These are phyloP conservation scores for Chrysolina haemoptera DNA, from an alignment of 2,888 invertebrate species.

Conservation along the genomic window DNA sequence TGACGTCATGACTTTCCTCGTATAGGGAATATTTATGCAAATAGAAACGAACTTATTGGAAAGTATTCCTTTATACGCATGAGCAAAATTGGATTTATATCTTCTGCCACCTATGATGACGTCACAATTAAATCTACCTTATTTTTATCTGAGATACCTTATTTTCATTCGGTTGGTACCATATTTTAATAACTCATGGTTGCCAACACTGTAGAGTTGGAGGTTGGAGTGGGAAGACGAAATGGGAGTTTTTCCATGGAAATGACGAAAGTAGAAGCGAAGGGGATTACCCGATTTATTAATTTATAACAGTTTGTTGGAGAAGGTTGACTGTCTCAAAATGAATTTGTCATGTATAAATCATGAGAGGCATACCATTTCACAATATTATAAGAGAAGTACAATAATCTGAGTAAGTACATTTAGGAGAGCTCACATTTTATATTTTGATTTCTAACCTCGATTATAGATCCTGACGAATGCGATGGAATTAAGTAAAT, in stretches of 20 bases:
- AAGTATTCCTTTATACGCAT: no score
- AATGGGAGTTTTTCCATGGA: neutral
- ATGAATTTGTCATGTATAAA: neutral
- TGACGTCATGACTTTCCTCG: no score
- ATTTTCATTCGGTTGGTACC: no score
- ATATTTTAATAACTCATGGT: no score
- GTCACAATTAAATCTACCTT: no score
- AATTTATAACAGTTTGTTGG: neutral
- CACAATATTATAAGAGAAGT: neutral
- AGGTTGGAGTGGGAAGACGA: neutral
- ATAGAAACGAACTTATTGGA: no score
- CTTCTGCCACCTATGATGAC: no score
- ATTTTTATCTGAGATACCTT: no score
- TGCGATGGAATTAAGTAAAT: constrained; percentile 44
- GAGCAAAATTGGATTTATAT: no score
- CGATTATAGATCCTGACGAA: constrained; percentile 30
- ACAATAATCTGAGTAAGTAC: constrained; percentile 4
- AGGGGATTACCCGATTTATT: constrained; percentile 36
- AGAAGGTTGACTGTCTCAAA: neutral
- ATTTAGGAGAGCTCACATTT: neutral
- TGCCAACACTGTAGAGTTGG: no score
- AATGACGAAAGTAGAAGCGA: constrained; percentile 18
- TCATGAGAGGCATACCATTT: neutral
- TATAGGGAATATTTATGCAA: no score
- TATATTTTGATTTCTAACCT: constrained; percentile 23